Conservation (phyloP, 2,113 vertebrate species). For the Azemiops feae region DNA sequence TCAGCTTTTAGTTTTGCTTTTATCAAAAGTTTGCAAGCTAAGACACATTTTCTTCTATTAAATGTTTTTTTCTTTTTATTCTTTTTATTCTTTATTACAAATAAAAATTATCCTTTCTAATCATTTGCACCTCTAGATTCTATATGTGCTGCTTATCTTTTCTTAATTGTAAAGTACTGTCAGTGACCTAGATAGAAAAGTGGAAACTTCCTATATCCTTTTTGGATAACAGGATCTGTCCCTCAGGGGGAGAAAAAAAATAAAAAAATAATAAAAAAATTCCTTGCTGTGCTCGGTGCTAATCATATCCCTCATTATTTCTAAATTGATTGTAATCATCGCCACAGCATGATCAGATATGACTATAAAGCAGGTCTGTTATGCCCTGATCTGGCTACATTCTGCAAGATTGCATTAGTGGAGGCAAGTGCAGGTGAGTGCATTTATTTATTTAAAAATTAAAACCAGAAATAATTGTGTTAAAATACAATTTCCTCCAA, state of each 20-base stretch:
- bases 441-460: background rate
- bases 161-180: background rate
- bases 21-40: background rate
- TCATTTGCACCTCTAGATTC: background rate
- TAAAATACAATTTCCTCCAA: background rate
- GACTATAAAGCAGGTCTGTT: background rate
- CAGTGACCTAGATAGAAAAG: background rate
- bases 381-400: background rate
- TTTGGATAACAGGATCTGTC: background rate
- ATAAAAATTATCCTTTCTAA: background rate
- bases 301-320: background rate
- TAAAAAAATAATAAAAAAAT: background rate
- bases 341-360: background rate
- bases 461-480: background rate
- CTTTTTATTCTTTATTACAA: background rate
- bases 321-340: background rate
- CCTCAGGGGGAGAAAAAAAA: background rate
- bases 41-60: background rate
- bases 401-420: background rate
- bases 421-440: background rate
- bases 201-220: background rate
- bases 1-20: background rate
- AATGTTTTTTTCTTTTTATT: background rate
- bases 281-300: background rate
- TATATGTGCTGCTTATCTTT: background rate